Conservation (phyloP, 2,797 vertebrate genomes). For the Dryobates pubescens region DNA sequence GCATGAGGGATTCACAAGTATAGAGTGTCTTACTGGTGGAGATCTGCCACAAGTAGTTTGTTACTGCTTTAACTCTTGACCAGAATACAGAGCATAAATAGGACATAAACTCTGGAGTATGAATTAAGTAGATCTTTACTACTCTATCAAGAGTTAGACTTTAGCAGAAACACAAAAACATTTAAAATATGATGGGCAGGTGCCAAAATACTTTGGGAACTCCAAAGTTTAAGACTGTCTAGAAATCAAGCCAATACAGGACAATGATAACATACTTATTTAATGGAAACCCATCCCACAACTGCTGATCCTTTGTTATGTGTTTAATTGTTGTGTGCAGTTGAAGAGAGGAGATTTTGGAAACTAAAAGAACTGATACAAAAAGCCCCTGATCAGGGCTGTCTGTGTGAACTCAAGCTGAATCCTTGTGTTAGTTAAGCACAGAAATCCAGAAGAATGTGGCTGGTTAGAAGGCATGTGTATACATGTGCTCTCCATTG, state of each 20-base stretch:
- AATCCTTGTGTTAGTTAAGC: not conserved
- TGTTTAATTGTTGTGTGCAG: not conserved
- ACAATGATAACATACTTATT: not conserved
- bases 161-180: not conserved
- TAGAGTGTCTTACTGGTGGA: accelerated
- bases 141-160: not conserved
- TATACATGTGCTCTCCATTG: not conserved
- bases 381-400: not conserved
- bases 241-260: not conserved
- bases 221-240: not conserved
- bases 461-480: not conserved
- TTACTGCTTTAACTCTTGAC: not conserved
- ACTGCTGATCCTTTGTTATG: not conserved
- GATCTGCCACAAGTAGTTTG: not conserved
- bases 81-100: not conserved
- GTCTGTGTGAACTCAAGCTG: not conserved
- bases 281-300: not conserved
- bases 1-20: not conserved
- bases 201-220: not conserved
- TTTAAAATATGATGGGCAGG: not conserved
- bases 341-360: not conserved
- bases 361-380: not conserved
- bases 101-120: not conserved
- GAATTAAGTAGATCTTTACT: not conserved
- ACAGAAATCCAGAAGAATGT: not conserved